Base-by-base conservation (phyloP, 2,113 vertebrate genomes). In the Polypterus bichir region DNA sequence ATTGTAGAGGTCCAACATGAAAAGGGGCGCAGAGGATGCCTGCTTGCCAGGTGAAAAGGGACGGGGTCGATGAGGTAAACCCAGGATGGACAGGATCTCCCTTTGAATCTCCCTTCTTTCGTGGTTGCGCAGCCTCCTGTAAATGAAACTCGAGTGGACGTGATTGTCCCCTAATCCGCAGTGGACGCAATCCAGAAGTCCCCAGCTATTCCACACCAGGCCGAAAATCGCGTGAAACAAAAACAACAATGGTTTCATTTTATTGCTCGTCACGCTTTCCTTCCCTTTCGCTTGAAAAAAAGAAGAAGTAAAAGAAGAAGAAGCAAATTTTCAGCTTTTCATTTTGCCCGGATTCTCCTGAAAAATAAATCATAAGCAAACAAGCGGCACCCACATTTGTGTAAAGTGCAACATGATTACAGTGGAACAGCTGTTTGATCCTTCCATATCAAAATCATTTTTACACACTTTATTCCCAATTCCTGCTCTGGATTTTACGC, bases 1-100 rank as follows among this genome's bases (percentile, higher is more conserved):
- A 74, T 99, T 98, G 82, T 99, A 98, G 11, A 99, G 88, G 84
- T 98, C 92, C 79, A 99, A 86, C 96, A 99, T 99, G 79, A 97
- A 99, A n/a, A 97, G 89, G 51, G 96, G 96, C 48, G 96, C 96
- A 45, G 96, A 98, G 60, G 94, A 92, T 48, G 91, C 90, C 78
- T 98, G 94, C 49, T 97, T 97, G 65, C 92, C 90, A 71, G 93
- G 91, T 75, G 94, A 92, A 79, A 97, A 96, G 61, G 96, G 94
- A 81, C 93, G 89, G 70, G 96, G 96, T 69, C 96, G 93, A 78
- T 97, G 96, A 68, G 94, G 96, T 65, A 99, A 79, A 61, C 96
- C 96, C 81, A 99, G 83, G 76, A 99, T 97, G 79, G 94, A 99
- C 69, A 99, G 96, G 79, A 99, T 98, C 78, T 99, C 96, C 77